Base-by-base conservation (phyloP, 2,797 vertebrate species). In the Acanthurus leucopareius region DNA sequence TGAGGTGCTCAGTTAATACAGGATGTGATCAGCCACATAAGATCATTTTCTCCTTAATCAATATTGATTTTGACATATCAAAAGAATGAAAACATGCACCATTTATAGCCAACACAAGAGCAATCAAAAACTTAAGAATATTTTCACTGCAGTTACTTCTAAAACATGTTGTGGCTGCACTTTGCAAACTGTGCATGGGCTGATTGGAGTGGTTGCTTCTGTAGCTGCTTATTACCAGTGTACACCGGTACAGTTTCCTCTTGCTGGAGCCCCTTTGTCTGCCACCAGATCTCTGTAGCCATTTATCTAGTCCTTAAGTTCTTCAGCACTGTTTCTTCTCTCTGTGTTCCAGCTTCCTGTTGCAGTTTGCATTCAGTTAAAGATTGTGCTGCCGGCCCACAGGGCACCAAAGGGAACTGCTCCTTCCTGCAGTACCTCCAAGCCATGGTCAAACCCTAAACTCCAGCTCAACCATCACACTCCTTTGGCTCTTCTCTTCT, bases 291-390 rank as follows among this genome's bases (percentile, higher is more conserved):
- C 4, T 32, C 28, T 32, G 28, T 32, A 32, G 28, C 2, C 28
- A 32, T 32, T 32, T 32, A 32, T 32, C 28, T 32, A 32, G 28
- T 20, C 10, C 14, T 42, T 17, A 53, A 40, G 56, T 42, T 67
- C 42, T 66, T 42, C 14, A 35, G 17, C 10, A 49, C 48, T 35
- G 15, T 25, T 45, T 48, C 16, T 40, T 25, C 4, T n/a, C 40
- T 57, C 28, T 45, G n/a, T 19, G 3, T 13, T 42, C 19, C n/a
- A 14, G 22, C 56, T 17, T 61, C 7, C 16, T 49, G 49, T 11
- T 64, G 65, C 49, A 48, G 47, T 66, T 59, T 75, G 48, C 38
- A 40, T 69, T 28, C 47, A 67, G 76, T 10, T 69, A 7, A 40
- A 53, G 56, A 54, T 13, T 47, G 0, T 13, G 10, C 17, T 20